These are phyloP conservation scores for Pissodes strobi DNA, from an alignment of 1,140 invertebrate genomes.

Conservation along the genomic window DNA sequence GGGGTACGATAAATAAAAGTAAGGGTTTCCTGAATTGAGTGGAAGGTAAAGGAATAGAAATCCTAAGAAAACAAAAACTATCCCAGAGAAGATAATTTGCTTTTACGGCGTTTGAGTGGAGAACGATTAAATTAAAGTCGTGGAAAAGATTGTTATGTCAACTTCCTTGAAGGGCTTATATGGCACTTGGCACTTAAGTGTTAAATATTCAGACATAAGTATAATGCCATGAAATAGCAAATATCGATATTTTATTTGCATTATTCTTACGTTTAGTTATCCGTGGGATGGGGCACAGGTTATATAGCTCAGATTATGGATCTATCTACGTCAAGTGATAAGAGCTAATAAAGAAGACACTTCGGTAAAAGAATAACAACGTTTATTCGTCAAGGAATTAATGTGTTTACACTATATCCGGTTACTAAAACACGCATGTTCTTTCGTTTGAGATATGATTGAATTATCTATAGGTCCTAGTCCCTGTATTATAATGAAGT, in stretches of 20 bases:
- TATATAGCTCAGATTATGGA: too few species aligned
- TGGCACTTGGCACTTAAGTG: background rate
- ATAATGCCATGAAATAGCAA: too few species aligned
- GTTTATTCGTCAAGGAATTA: background rate
- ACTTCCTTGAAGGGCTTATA: background rate
- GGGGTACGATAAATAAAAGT: background rate
- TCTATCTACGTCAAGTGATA: too few species aligned
- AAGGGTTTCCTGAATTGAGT: background rate
- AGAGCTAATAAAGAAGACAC: too few species aligned
- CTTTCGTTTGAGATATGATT: background rate
- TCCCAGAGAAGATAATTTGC: background rate
- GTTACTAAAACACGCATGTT: too few species aligned
- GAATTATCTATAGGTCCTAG: too few species aligned
- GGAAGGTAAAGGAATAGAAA: background rate
- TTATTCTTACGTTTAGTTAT: background rate
- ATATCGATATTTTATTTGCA: background rate
- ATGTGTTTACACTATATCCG: too few species aligned
- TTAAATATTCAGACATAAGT: too few species aligned
- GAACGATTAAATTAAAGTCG: background rate
- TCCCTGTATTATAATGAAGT: too few species aligned
- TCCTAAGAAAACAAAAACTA: background rate
- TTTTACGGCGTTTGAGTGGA: background rate
- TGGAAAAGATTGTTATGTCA: slow-evolving; percentile 11
- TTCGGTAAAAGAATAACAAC: too few species aligned
- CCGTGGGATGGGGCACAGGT: background rate